Percentiles rank a stretch among this genome's conserved stretches.
Evolutionary conservation across 2,113 vertebrate genomes (phyloP).

Genomic region (Meles meles): DNA sequence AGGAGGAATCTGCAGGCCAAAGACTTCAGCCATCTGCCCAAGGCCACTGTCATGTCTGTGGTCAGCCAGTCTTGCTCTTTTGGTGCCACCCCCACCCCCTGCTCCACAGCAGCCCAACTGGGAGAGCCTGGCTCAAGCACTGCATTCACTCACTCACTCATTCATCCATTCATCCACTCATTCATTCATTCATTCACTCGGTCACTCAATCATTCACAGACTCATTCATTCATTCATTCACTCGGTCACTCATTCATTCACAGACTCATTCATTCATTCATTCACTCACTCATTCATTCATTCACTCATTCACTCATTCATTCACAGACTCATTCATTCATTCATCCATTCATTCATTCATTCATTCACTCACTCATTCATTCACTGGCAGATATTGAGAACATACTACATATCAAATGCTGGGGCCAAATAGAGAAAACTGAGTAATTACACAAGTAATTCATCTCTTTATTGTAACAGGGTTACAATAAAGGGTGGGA

Average conservation of each 20-base stretch:
- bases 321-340: not conserved
- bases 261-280: no score
- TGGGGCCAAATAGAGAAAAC: not conserved
- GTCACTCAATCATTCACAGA: not conserved
- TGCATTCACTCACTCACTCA: not conserved
- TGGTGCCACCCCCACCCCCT: not conserved
- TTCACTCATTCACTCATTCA: not conserved
- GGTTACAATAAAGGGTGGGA: not conserved
- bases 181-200: not conserved
- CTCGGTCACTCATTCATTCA: not conserved
- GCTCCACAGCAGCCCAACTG: accelerated
- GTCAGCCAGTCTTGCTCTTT: not conserved
- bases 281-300: no score
- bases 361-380: not conserved
- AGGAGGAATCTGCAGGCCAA: not conserved
- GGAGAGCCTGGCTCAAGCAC: not conserved
- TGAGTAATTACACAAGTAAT: not conserved
- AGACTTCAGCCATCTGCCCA: not conserved
- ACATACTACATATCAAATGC: not conserved
- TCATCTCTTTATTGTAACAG: no score
- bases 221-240: not conserved
- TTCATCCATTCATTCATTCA: not conserved
- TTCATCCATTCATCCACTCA: not conserved
- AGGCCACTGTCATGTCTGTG: not conserved
- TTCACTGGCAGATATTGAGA: not conserved